phyloP scores from a whole-genome alignment of 2,888 invertebrate species.

The Oeneis ivallda region DNA sequence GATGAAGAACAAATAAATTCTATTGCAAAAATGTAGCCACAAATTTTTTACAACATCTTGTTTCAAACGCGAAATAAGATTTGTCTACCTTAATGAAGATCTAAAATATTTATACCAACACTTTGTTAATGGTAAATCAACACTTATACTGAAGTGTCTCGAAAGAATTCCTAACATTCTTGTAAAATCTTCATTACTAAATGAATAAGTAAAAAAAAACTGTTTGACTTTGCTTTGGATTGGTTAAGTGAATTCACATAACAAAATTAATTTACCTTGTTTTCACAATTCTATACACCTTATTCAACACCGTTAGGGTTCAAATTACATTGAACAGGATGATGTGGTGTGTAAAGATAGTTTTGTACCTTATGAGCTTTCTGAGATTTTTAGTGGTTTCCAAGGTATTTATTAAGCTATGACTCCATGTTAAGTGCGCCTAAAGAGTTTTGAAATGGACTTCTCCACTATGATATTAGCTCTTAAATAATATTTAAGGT shows the following conservation, averaged over 20 bases:
- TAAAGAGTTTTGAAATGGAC: constrained; percentile 11
- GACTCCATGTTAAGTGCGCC: constrained; percentile 32
- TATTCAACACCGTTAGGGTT: background rate
- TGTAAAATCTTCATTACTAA: constrained; percentile 49
- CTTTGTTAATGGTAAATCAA: constrained; percentile 1
- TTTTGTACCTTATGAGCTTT: constrained; percentile 15
- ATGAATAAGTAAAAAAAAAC: constrained; percentile 48
- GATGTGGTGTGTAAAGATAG: background rate
- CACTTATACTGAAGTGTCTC: constrained; percentile 8
- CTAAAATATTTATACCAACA: constrained; percentile 5
- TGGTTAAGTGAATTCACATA: constrained; percentile 36
- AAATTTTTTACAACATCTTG: background rate
- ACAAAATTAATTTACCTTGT: background rate
- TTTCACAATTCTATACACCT: background rate
- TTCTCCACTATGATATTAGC: background rate
- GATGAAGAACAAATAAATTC: too few relatives aligned
- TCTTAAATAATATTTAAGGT: background rate
- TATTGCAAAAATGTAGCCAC: too few relatives aligned
- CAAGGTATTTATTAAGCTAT: constrained; percentile 37
- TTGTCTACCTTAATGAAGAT: constrained; percentile 2
- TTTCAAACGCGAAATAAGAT: background rate
- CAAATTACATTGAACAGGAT: background rate
- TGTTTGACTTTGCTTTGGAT: constrained; percentile 45
- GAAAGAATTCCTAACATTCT: constrained; percentile 31
- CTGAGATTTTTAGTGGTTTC: constrained; percentile 34